Evolutionary conservation across 2,888 invertebrate species (phyloP).

Genomic region (Mesorhabditis spiculigera): DNA sequence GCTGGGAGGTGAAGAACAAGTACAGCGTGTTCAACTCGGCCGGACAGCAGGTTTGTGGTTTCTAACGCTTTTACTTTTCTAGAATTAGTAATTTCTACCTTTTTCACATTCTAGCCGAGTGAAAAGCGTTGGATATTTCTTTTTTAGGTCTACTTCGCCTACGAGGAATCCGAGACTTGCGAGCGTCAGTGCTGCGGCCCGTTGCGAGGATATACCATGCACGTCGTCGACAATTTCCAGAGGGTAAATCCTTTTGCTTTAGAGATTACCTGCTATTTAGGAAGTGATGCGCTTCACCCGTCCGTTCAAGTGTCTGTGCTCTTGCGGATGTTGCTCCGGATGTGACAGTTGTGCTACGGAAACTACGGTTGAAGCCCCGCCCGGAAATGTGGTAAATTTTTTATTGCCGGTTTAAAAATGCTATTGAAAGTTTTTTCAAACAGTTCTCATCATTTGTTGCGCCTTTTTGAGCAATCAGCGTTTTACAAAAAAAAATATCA

Average conservation of each 20-base stretch:
- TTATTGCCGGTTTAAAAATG: too few species aligned
- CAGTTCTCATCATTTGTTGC: too few species aligned
- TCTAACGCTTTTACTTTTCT: too few species aligned
- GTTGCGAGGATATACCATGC: slow-evolving; percentile 57
- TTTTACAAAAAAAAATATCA: too few species aligned
- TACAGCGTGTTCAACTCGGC: slow-evolving; percentile 17
- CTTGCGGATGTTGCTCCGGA: slow-evolving; percentile 7
- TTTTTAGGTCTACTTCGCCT: slow-evolving; percentile 20
- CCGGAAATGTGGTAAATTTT: slow-evolving; percentile 2
- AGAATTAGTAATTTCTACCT: too few species aligned
- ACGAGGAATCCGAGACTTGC: slow-evolving; percentile 57
- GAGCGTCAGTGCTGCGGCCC: slow-evolving; percentile 58
- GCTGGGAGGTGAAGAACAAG: slow-evolving; percentile 22
- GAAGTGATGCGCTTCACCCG: slow-evolving; percentile 13
- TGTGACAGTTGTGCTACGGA: slow-evolving; percentile 1
- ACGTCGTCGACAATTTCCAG: slow-evolving; percentile 56
- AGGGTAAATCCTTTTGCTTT: too few species aligned
- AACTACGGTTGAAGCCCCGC: slow-evolving; percentile 8
- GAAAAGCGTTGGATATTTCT: too few species aligned
- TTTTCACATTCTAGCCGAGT: too few species aligned
- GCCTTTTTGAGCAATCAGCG: too few species aligned
- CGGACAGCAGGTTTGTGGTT: too few species aligned
- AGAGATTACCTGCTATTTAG: too few species aligned
- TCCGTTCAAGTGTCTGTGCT: slow-evolving; percentile 8
- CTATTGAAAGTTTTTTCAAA: too few species aligned